Conservation (phyloP, 2,888 invertebrate species). For the Drosophila putrida region DNA sequence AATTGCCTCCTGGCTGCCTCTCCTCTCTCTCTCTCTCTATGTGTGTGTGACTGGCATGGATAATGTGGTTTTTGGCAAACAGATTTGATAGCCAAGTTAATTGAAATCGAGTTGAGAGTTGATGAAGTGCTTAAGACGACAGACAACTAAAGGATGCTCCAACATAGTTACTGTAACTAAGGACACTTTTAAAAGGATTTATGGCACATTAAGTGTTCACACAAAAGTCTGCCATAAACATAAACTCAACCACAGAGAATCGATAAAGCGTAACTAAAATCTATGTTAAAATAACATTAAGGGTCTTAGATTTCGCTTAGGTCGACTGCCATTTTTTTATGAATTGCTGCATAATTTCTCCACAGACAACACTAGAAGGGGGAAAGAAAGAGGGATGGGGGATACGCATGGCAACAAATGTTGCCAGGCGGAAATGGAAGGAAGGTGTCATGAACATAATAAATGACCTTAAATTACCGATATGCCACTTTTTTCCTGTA, state of each 20-base stretch:
- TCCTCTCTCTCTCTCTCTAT: conserved; percentile 2
- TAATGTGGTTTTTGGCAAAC: conserved; percentile 28
- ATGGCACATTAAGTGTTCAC: conserved; percentile 38
- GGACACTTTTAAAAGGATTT: conserved; percentile 4
- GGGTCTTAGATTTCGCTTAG: conserved; percentile 42
- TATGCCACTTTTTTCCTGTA: conserved; percentile 52
- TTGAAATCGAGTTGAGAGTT: conserved; percentile 55
- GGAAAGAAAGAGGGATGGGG: neutral
- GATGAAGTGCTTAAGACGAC: conserved; percentile 43
- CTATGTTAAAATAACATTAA: conserved; percentile 57
- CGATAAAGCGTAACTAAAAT: conserved; percentile 61
- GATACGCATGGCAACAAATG: conserved; percentile 63
- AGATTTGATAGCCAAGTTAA: conserved; percentile 52
- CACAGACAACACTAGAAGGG: conserved; percentile 52
- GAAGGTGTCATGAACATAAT: conserved; percentile 77
- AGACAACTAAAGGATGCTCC: conserved; percentile 15
- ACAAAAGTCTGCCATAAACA: conserved; percentile 18
- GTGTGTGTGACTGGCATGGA: conserved; percentile 59
- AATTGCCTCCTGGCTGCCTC: conserved; percentile 23
- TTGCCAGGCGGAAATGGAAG: conserved; percentile 49
- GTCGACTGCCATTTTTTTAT: conserved; percentile 67
- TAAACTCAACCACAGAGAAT: conserved; percentile 51
- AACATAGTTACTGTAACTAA: conserved; percentile 23
- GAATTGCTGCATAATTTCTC: conserved; percentile 77
- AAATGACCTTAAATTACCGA: conserved; percentile 76